A percentile compares a stretch with the other conserved stretches of the same genome.
Evolutionary conservation across 1,140 invertebrate species (phyloP).

Genomic region (Hylyphantes graminicola): DNA sequence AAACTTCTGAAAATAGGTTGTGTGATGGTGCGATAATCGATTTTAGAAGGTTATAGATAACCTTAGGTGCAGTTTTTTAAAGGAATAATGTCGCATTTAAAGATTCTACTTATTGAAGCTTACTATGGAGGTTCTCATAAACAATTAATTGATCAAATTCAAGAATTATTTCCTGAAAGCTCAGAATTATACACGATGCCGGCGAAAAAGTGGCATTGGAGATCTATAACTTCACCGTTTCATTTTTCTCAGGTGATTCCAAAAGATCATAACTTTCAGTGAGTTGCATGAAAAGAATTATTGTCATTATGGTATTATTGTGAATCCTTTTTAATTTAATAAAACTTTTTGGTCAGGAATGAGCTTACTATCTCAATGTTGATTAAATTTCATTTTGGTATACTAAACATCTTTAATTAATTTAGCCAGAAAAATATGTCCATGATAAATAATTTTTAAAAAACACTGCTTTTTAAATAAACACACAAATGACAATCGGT

Average conservation of each 20-base stretch:
- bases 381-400: background rate
- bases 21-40: too few relatives aligned
- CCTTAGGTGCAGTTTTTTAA: background rate
- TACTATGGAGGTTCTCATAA: constrained; percentile 81
- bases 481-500: too few relatives aligned
- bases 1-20: too few relatives aligned
- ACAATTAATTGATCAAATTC: constrained; percentile 74
- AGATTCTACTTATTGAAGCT: constrained; percentile 71
- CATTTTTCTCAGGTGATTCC: constrained; percentile 75
- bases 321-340: background rate
- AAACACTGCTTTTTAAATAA: too few relatives aligned
- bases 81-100: constrained; percentile 14
- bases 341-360: background rate
- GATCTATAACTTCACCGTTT: constrained; percentile 77
- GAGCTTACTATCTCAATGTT: background rate
- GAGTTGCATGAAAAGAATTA: constrained; percentile 32
- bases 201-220: constrained; percentile 85
- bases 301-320: background rate
- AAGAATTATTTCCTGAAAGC: constrained; percentile 63
- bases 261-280: constrained; percentile 70
- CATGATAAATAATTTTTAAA: too few relatives aligned
- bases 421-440: too few relatives aligned
- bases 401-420: background rate
- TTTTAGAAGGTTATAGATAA: too few relatives aligned
- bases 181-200: constrained; percentile 72